Conservation (phyloP, 1,140 invertebrate genomes). For the Orius insidiosus region DNA sequence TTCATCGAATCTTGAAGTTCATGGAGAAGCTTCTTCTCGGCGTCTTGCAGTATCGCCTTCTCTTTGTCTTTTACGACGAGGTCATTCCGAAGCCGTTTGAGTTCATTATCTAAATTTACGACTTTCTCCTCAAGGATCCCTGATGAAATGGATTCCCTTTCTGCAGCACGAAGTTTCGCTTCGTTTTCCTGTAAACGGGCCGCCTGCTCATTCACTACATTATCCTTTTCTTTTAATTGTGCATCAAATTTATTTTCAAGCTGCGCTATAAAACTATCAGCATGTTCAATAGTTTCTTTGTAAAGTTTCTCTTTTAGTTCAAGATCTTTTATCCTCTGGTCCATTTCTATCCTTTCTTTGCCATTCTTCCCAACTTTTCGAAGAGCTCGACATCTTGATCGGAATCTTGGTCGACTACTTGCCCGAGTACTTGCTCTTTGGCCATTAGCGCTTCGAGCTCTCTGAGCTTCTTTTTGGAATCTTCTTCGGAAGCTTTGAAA, state of each 20-base stretch:
- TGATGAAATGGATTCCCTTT: neutral
- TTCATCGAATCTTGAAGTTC: slow-evolving; percentile 16
- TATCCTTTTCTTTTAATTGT: slow-evolving; percentile 24
- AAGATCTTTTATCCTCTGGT: slow-evolving; percentile 22
- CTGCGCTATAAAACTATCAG: slow-evolving; percentile 53
- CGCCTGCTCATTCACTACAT: slow-evolving; percentile 15
- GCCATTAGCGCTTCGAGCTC: slow-evolving; percentile 8
- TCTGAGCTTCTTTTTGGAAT: slow-evolving; percentile 8
- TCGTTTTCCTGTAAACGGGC: slow-evolving; percentile 12
- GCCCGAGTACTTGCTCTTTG: neutral
- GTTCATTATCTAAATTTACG: slow-evolving; percentile 8
- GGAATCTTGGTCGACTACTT: slow-evolving; percentile 3
- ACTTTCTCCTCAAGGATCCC: slow-evolving; percentile 14
- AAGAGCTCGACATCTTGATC: slow-evolving; percentile 10
- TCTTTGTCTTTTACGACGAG: slow-evolving; percentile 19
- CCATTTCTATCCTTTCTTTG: slow-evolving; percentile 19
- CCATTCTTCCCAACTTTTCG: slow-evolving; percentile 14
- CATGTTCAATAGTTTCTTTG: slow-evolving; percentile 50
- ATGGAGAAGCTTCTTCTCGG: slow-evolving; percentile 14
- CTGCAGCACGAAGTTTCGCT: slow-evolving; percentile 11
- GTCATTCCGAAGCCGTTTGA: slow-evolving; percentile 9
- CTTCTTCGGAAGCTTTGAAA: slow-evolving; percentile 12
- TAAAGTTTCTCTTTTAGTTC: slow-evolving; percentile 39
- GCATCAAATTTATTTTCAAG: slow-evolving; percentile 45
- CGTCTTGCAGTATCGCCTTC: slow-evolving; percentile 14